Percentiles rank a stretch among this genome's conserved stretches.
Evolutionary conservation across 2,797 vertebrate species (phyloP).

Genomic region (Adelosebastes latens): DNA sequence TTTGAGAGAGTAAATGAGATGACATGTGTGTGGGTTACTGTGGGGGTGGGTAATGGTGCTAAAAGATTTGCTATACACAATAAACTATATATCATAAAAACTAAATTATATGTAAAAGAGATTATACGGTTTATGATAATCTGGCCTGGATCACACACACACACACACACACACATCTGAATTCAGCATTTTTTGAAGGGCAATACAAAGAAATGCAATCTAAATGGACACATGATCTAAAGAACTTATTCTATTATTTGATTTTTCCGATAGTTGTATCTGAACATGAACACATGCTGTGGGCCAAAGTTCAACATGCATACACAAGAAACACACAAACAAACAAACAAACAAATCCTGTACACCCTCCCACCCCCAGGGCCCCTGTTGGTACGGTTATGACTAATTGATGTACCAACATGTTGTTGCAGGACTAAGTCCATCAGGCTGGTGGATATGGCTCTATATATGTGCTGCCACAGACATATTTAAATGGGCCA

Average conservation of each 20-base stretch:
- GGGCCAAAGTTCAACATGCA: constrained; percentile 34
- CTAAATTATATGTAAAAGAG: constrained; percentile 13
- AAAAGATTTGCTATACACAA: constrained; percentile 17
- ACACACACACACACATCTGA: background rate
- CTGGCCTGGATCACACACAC: background rate
- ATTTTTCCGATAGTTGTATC: background rate
- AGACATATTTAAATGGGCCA: constrained; percentile 25
- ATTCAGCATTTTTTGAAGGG: background rate
- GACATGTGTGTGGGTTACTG: background rate
- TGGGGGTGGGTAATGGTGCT: constrained; percentile 8
- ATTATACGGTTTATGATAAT: constrained; percentile 34
- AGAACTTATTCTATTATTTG: background rate
- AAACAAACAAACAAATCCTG: constrained; percentile 5
- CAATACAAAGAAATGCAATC: too few relatives aligned
- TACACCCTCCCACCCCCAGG: constrained; percentile 13
- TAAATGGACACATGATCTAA: background rate
- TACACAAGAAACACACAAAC: constrained; percentile 17
- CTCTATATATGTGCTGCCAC: constrained; percentile 8
- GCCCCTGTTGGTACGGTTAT: constrained; percentile 37
- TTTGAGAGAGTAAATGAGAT: background rate
- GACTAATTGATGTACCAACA: constrained; percentile 67
- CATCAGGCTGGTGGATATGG: constrained; percentile 31
- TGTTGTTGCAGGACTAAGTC: constrained; percentile 51
- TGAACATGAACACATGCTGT: background rate
- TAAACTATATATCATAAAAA: constrained; percentile 12